Evolutionary conservation across 2,797 vertebrate species (phyloP).

Genomic region (Lagorchestes hirsutus): DNA sequence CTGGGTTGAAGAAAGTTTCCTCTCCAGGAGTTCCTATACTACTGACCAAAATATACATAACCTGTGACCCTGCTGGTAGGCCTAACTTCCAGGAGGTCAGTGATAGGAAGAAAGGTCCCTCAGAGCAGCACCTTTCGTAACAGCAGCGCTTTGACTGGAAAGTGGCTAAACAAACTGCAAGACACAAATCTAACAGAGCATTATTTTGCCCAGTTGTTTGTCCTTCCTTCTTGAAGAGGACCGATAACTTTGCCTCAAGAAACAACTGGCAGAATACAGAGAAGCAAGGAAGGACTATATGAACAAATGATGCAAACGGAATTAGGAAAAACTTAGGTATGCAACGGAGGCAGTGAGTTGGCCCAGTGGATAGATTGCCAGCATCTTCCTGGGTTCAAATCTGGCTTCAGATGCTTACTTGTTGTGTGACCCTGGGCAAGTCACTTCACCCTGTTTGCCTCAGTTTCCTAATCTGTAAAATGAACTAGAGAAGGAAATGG

Average conservation of each 20-base stretch:
- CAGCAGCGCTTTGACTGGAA: background rate
- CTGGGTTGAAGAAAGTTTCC: background rate
- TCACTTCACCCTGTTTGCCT: background rate
- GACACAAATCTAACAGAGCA: background rate
- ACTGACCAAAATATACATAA: background rate
- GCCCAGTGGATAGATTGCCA: background rate
- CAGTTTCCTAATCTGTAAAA: background rate
- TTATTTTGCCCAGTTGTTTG: background rate
- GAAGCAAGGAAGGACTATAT: background rate
- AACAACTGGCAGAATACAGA: background rate
- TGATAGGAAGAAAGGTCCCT: background rate
- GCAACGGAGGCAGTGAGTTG: background rate
- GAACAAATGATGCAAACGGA: background rate
- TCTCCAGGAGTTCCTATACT: background rate
- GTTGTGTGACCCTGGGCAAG: background rate
- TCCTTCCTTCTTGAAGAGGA: background rate
- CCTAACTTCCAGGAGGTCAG: background rate
- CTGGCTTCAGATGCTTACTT: background rate
- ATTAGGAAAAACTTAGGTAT: background rate
- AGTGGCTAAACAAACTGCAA: background rate
- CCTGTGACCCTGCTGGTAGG: background rate
- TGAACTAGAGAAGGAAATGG: background rate
- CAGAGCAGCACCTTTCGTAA: background rate
- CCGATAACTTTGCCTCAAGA: background rate
- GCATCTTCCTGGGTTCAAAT: background rate